Conservation (phyloP, 92 coral and sea anemone genomes). For the Diadumene lineata region DNA sequence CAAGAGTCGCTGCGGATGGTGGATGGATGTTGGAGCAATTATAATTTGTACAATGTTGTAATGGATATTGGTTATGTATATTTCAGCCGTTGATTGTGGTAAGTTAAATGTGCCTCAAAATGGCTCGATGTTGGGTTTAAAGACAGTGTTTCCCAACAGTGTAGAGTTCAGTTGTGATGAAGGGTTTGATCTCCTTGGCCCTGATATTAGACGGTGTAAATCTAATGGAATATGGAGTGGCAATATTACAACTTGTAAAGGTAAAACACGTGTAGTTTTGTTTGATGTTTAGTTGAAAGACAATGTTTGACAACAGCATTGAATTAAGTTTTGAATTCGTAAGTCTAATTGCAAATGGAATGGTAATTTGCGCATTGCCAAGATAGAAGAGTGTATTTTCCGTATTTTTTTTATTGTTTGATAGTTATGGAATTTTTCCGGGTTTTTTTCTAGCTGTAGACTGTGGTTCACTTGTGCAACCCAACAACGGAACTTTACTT, state of each 20-base stretch:
- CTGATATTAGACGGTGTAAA: constrained; percentile 35
- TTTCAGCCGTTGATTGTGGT: constrained; percentile 61
- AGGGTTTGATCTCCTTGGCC: constrained; percentile 64
- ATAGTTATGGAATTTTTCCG: neutral
- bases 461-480: constrained; percentile 34
- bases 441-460: constrained; percentile 41
- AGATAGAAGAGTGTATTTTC: no score
- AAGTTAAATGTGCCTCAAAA: constrained; percentile 42
- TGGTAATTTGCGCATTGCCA: no score
- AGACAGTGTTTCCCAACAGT: constrained; percentile 48
- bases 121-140: constrained; percentile 54
- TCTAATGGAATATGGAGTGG: constrained; percentile 55
- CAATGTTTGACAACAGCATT: no score
- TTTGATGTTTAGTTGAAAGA: no score
- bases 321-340: no score
- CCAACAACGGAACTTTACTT: constrained; percentile 34
- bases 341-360: no score
- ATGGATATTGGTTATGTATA: neutral
- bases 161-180: constrained; percentile 53
- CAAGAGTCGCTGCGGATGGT: no score
- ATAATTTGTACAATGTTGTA: no score
- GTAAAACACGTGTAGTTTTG: constrained; percentile 13
- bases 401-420: no score
- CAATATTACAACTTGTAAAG: constrained; percentile 27
- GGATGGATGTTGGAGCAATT: no score